These are phyloP conservation scores for Resseliella maxima DNA, from an alignment of 2,888 invertebrate genomes.

Conservation along the genomic window DNA sequence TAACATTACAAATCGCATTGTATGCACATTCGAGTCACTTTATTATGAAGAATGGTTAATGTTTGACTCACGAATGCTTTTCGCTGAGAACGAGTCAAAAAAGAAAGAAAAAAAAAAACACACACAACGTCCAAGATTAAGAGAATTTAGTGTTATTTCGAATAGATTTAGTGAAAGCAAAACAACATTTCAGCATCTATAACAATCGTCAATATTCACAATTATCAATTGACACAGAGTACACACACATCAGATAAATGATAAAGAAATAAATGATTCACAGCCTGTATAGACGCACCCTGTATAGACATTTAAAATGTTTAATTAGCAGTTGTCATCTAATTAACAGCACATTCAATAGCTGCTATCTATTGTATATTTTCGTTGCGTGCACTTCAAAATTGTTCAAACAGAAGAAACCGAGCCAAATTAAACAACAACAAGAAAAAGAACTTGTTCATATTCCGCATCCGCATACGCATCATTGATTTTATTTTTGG, in stretches of 20 bases:
- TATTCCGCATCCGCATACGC: no score
- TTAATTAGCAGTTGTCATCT: constrained; percentile 55
- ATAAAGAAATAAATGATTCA: background rate
- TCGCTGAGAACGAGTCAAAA: background rate
- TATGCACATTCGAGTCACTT: background rate
- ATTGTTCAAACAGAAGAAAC: no score
- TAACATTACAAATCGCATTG: background rate
- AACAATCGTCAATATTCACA: constrained; percentile 28
- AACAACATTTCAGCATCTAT: background rate
- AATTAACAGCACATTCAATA: constrained; percentile 39
- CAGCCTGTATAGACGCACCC: background rate
- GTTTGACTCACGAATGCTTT: background rate
- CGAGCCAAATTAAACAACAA: no score
- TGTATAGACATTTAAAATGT: constrained; percentile 44
- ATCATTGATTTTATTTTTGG: no score
- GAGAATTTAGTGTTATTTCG: background rate
- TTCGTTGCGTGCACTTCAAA: background rate
- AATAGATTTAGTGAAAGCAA: constrained; percentile 14
- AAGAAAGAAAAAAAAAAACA: background rate
- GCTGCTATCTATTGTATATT: background rate
- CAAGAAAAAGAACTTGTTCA: no score
- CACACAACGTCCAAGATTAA: background rate
- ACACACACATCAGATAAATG: background rate
- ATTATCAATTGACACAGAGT: background rate
- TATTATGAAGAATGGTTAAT: background rate